Conservation (phyloP, 2,888 invertebrate genomes). For the Nemoura dubitans region DNA sequence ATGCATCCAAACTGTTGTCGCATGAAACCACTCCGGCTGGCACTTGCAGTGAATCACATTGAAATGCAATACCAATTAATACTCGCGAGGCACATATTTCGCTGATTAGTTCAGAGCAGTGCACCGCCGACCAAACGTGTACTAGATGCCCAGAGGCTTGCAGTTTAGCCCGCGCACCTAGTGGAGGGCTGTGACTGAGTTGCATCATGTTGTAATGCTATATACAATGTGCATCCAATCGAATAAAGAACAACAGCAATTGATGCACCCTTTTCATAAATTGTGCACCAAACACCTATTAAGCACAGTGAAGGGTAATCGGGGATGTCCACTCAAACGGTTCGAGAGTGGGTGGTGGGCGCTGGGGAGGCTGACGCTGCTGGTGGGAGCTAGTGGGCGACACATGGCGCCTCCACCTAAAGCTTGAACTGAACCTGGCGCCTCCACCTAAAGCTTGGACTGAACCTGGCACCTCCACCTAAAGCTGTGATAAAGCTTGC, state of each 20-base stretch:
- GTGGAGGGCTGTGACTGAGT: conserved; percentile 19
- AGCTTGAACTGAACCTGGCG: not conserved
- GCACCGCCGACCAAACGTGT: not conserved
- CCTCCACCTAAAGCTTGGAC: not conserved
- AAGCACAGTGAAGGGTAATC: not conserved
- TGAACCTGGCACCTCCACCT: not conserved
- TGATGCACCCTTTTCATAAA: conserved; percentile 26
- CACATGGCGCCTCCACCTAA: not conserved
- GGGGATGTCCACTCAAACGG: not conserved
- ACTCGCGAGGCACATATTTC: conserved; percentile 47
- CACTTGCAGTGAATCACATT: conserved; percentile 46
- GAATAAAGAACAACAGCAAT: conserved; percentile 15
- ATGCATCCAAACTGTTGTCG: conserved; percentile 39
- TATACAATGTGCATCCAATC: not conserved
- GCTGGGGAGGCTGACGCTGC: not conserved
- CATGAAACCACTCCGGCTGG: conserved; percentile 33
- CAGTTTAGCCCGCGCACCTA: conserved; percentile 2
- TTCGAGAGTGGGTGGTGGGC: not conserved
- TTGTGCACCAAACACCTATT: not conserved
- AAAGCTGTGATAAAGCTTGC: not conserved
- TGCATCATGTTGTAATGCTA: not conserved
- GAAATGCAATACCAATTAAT: conserved; percentile 46
- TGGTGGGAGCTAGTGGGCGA: no score
- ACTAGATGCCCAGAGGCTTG: not conserved
- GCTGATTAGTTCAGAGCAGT: conserved; percentile 45